These are phyloP conservation scores for Scaptomyza cyrtandrae DNA, from an alignment of 2,888 invertebrate species.

Conservation along the genomic window DNA sequence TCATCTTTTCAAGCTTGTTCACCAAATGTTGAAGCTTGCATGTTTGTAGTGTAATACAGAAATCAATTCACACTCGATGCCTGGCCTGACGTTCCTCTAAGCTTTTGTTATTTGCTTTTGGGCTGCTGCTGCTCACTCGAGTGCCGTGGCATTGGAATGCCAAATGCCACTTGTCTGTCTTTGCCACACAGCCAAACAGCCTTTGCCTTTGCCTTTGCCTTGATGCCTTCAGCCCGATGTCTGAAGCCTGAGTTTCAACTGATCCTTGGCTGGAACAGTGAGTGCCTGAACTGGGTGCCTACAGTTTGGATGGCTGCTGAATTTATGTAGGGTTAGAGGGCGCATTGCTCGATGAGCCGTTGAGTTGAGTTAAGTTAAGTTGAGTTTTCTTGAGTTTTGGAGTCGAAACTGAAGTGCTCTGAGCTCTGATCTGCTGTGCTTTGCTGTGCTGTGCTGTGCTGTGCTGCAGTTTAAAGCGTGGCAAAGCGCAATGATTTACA, in stretches of 20 bases:
- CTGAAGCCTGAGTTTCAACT: slow-evolving; percentile 30
- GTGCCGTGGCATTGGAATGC: slow-evolving; percentile 78
- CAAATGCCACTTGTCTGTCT: slow-evolving; percentile 82
- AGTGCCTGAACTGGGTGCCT: slow-evolving; percentile 25
- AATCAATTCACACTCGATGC: slow-evolving; percentile 82
- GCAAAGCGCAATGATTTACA: slow-evolving; percentile 83
- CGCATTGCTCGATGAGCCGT: slow-evolving; percentile 70
- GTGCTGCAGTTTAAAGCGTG: slow-evolving; percentile 65
- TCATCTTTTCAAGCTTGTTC: background rate
- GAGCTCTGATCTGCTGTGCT: slow-evolving; percentile 11
- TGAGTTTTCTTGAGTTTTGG: slow-evolving; percentile 19
- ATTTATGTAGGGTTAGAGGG: slow-evolving; percentile 83
- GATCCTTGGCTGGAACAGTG: slow-evolving; percentile 40
- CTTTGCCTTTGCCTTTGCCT: slow-evolving; percentile 6
- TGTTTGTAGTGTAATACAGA: slow-evolving; percentile 51
- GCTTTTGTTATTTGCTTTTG: slow-evolving; percentile 75
- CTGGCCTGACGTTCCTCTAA: slow-evolving; percentile 53
- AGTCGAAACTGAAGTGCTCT: slow-evolving; percentile 20
- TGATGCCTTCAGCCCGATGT: slow-evolving; percentile 23
- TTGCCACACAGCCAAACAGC: slow-evolving; percentile 16
- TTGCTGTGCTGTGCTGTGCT: slow-evolving; percentile 22
- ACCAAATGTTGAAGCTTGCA: background rate
- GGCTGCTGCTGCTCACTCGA: slow-evolving; percentile 51
- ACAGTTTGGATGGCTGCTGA: slow-evolving; percentile 55
- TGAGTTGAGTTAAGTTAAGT: slow-evolving; percentile 46